Base-by-base conservation (phyloP, 2,888 invertebrate species). In the Cryptophagus acutangulus region DNA sequence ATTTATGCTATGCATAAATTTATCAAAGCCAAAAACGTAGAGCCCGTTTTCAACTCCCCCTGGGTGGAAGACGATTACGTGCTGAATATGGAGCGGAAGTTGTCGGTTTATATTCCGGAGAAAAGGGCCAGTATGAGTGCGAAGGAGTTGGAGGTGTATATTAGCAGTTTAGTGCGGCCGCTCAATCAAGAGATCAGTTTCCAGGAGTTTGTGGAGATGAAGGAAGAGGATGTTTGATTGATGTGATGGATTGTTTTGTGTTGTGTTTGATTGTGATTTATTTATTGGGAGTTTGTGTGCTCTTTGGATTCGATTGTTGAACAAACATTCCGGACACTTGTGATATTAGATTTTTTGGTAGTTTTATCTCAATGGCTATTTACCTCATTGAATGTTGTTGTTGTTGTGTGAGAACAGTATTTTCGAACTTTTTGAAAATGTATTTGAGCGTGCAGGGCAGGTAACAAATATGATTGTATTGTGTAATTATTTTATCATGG, bases 1-100 rank as follows among this genome's bases (percentile, higher is more conserved):
- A 26, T 3, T 26, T 26, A 26, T 31, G 65, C 76, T 8, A 66
- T 80, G 0, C 61, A 59, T 45, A 61, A 59, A 42, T 63, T 63
- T 36, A 29, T 57, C 17, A 48, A 45, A 10, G 50, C 56, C 14
- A 49, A 55, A 15, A 49, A 41, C 9, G 39, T 36, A 10, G 49
- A 48, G 14, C 33, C 40, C 5, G 40, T 40, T n/a, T 15, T 43
- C 35, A 43, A 55, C 12, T 43, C 51, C 2, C 48, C 54, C 2
- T 67, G 67, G 67, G 56, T 63, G 2, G 62, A 65, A 33, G 63
- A 63, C 38, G 61, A 59, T 13, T 49, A 58, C 1, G 50, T 56
- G 12, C 40, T 51, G 51, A 54, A 57, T 36, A 55, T 63, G 12
- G 63, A 64, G 38, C 48, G 56, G 36, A 66, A 65, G 40, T 35